Evolutionary conservation across 2,888 invertebrate genomes (phyloP).

Genomic region (Rhimphoctona megacephalus): DNA sequence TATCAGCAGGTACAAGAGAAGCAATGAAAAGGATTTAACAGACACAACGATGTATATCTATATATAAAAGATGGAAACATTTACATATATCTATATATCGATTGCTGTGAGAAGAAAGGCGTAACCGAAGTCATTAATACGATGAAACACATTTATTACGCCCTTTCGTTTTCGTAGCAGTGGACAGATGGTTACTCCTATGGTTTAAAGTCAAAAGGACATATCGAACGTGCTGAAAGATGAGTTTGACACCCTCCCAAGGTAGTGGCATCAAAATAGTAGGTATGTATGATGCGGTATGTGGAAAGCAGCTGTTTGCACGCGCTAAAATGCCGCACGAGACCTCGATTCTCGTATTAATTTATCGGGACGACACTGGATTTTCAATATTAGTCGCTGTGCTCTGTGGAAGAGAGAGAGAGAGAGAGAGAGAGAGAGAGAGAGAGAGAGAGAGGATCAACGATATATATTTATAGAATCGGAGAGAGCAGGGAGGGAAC

Average conservation of each 20-base stretch:
- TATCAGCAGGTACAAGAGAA: constrained; percentile 67
- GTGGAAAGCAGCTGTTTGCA: constrained; percentile 31
- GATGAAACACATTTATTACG: background rate
- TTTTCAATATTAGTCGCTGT: constrained; percentile 71
- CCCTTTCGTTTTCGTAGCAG: background rate
- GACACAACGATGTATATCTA: constrained; percentile 3
- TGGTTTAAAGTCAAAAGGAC: background rate
- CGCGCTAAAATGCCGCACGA: constrained; percentile 59
- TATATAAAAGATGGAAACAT: background rate
- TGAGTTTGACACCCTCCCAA: background rate
- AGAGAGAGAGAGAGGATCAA: constrained; percentile 5
- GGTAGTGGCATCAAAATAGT: no score
- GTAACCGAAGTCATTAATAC: background rate
- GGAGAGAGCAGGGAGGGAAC: constrained; percentile 22
- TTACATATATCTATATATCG: no score
- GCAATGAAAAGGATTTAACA: constrained; percentile 63
- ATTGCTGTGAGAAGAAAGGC: no score
- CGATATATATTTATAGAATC: constrained; percentile 11
- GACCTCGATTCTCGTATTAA: constrained; percentile 72
- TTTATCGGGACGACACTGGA: constrained; percentile 74
- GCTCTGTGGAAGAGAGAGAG: constrained; percentile 39
- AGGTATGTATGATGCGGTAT: constrained; percentile 21
- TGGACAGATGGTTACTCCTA: background rate
- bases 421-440: constrained; percentile 30
- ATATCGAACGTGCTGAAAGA: background rate